Conservation (phyloP, 2,797 vertebrate genomes). For the Chelidonichthys spinosus region DNA sequence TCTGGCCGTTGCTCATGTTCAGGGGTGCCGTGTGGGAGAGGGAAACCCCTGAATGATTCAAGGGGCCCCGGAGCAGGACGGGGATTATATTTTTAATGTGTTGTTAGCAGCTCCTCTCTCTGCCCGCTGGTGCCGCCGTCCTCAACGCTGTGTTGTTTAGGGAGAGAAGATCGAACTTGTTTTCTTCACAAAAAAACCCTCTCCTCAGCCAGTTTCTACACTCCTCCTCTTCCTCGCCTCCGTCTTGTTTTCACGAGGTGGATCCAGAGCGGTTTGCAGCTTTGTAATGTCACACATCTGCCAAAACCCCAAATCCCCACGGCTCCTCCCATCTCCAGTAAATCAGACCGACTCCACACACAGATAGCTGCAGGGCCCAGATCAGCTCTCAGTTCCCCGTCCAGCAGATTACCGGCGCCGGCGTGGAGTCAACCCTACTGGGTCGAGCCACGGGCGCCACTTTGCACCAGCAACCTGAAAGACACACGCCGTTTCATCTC, state of each 20-base stretch:
- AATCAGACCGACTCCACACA: constrained; percentile 34
- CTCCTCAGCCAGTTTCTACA: constrained; percentile 20
- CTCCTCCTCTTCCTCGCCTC: not conserved
- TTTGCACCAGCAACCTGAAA: constrained; percentile 15
- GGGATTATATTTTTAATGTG: constrained; percentile 65
- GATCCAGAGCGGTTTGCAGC: constrained; percentile 26
- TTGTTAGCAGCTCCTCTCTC: not conserved
- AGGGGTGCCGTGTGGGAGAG: constrained; percentile 22
- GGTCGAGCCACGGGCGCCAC: not conserved
- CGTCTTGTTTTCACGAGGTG: constrained; percentile 26
- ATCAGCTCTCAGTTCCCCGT: constrained; percentile 22
- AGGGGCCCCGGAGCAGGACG: constrained; percentile 31
- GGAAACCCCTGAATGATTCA: constrained; percentile 61
- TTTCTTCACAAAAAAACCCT: constrained; percentile 15
- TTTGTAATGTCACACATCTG: constrained; percentile 53
- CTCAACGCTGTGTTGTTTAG: constrained; percentile 16
- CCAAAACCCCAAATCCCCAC: constrained; percentile 50
- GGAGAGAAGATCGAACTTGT: constrained; percentile 34
- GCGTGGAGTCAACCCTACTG: no score
- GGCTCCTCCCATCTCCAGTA: constrained; percentile 38
- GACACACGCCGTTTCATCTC: not conserved
- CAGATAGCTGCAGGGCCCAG: constrained; percentile 15
- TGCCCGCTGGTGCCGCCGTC: constrained; percentile 2
- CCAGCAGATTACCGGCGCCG: constrained; percentile 2
- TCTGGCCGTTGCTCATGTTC: constrained; percentile 25